phyloP scores from a whole-genome alignment of 2,888 invertebrate species.

The Chloroclystis v-ata region DNA sequence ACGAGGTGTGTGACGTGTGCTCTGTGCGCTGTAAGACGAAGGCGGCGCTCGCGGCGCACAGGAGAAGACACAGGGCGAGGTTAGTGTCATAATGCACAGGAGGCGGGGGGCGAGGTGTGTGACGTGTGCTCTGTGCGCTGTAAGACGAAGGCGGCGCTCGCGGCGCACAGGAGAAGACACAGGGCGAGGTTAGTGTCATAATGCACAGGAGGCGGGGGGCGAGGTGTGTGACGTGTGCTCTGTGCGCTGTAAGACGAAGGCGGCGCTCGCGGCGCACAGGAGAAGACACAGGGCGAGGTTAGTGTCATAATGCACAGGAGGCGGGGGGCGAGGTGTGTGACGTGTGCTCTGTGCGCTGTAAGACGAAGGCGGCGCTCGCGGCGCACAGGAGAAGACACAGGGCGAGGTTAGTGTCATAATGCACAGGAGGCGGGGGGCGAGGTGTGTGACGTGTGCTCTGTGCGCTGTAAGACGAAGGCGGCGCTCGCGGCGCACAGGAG shows the following conservation, averaged over 20 bases:
- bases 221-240: conserved; percentile 43
- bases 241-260: conserved; percentile 43
- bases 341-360: conserved; percentile 48
- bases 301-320: conserved; percentile 42
- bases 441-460: conserved; percentile 44
- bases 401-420: conserved; percentile 45
- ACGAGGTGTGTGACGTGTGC: conserved; percentile 43
- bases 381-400: conserved; percentile 55
- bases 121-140: conserved; percentile 47
- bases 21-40: conserved; percentile 34
- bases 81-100: conserved; percentile 46
- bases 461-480: conserved; percentile 43
- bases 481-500: conserved; percentile 50
- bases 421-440: conserved; percentile 44
- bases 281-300: conserved; percentile 56
- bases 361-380: conserved; percentile 41
- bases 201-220: conserved; percentile 46
- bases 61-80: conserved; percentile 53
- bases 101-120: conserved; percentile 41
- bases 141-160: conserved; percentile 41
- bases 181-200: conserved; percentile 47
- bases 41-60: conserved; percentile 49
- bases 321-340: conserved; percentile 40
- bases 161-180: conserved; percentile 52
- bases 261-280: conserved; percentile 48